phyloP scores from a whole-genome alignment of 2,797 vertebrate genomes.

The Lithobates sylvaticus region DNA sequence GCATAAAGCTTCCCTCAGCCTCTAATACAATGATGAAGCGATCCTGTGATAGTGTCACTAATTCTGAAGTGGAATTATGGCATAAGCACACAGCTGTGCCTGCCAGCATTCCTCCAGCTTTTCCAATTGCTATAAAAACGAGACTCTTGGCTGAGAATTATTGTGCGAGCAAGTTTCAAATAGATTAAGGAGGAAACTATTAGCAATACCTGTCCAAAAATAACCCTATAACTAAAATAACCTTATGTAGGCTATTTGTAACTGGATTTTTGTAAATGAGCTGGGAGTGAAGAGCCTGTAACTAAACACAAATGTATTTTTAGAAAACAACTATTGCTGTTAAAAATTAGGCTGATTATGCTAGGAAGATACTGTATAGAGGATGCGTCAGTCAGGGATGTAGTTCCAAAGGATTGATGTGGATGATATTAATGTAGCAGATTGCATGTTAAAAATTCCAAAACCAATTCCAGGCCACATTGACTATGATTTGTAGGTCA shows the following conservation, averaged over 20 bases:
- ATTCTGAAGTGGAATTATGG: slow-evolving; percentile 52
- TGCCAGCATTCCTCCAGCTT: slow-evolving; percentile 64
- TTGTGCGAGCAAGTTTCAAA: slow-evolving; percentile 65
- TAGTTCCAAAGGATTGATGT: neutral
- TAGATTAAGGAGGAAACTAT: slow-evolving; percentile 66
- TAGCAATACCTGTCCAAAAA: slow-evolving; percentile 68
- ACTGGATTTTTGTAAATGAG: neutral
- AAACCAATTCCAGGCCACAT: neutral
- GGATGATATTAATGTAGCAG: neutral
- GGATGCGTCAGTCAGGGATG: too few relatives aligned
- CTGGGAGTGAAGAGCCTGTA: neutral
- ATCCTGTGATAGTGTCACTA: slow-evolving; percentile 54
- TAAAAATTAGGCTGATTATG: too few relatives aligned
- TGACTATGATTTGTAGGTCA: too few relatives aligned
- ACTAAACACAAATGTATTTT: neutral
- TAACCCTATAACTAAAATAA: slow-evolving; percentile 63
- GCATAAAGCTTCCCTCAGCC: slow-evolving; percentile 56
- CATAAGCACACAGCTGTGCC: slow-evolving; percentile 16
- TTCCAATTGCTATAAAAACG: slow-evolving; percentile 65
- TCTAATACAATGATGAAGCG: slow-evolving; percentile 53
- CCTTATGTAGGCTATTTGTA: slow-evolving; percentile 49
- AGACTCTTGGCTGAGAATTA: slow-evolving; percentile 62
- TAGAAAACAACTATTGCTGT: neutral
- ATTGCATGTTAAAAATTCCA: neutral
- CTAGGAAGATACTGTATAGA: too few relatives aligned